These are phyloP conservation scores for Bactericera cockerelli DNA, from an alignment of 1,140 invertebrate genomes.

Conservation along the genomic window DNA sequence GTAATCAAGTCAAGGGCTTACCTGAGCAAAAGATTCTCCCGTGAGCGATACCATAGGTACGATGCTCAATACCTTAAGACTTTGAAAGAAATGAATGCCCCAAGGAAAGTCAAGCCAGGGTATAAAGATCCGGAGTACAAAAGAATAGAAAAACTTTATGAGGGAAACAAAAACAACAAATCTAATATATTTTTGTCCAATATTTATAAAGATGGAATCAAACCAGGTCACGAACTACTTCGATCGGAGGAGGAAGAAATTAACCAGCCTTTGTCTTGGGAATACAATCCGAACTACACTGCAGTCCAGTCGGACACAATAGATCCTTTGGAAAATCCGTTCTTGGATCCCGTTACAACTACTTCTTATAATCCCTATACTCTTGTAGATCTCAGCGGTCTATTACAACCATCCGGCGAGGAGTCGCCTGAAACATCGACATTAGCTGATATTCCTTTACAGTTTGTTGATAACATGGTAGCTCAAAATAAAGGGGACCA, in stretches of 20 bases:
- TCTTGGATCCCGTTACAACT: not conserved
- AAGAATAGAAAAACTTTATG: not conserved
- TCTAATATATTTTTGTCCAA: constrained; percentile 4
- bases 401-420: not conserved
- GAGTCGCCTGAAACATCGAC: not conserved
- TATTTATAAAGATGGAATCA: not conserved
- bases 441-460: not conserved
- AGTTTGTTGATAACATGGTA: not conserved
- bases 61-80: not conserved
- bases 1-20: constrained; percentile 3
- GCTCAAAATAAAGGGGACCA: not conserved
- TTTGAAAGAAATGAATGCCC: not conserved
- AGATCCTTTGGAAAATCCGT: not conserved
- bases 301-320: not conserved
- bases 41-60: not conserved
- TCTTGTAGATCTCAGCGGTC: not conserved
- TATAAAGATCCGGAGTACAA: not conserved
- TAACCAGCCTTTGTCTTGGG: not conserved
- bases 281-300: not conserved
- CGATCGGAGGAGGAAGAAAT: not conserved
- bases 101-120: not conserved
- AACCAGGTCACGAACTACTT: not conserved
- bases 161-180: constrained; percentile 1
- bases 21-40: not conserved
- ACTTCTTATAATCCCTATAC: not conserved